Evolutionary conservation across 2,888 invertebrate genomes (phyloP).

Genomic region (Oscheius sp.): DNA sequence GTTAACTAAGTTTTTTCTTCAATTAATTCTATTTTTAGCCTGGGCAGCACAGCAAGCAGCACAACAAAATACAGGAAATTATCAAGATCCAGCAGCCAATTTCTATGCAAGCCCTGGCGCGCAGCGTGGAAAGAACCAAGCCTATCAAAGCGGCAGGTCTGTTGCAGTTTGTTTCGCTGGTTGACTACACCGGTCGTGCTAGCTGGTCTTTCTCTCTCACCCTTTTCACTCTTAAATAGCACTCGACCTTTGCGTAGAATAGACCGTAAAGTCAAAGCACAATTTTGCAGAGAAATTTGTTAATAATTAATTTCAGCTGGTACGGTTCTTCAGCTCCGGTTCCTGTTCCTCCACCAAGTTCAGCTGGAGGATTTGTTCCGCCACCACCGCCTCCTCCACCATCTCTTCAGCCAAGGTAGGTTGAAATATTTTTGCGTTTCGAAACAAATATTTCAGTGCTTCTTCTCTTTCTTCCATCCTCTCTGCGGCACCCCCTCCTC

Average conservation of each 20-base stretch:
- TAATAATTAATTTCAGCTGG: constrained; percentile 38
- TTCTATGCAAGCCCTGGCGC: constrained; percentile 24
- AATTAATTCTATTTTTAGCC: neutral
- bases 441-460: neutral
- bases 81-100: neutral
- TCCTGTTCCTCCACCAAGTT: constrained; percentile 58
- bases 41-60: constrained; percentile 8
- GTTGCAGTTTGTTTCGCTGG: too few species aligned
- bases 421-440: neutral
- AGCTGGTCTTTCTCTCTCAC: too few species aligned
- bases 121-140: constrained; percentile 16
- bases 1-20: neutral
- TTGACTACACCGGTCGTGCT: too few species aligned
- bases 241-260: too few species aligned
- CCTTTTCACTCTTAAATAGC: too few species aligned
- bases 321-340: constrained; percentile 43
- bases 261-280: too few species aligned
- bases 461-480: constrained; percentile 38
- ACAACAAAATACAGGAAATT: neutral
- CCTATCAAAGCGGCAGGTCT: neutral
- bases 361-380: constrained; percentile 36
- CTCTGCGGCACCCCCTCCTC: constrained; percentile 38
- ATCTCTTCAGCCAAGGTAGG: constrained; percentile 28
- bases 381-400: constrained; percentile 58
- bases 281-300: too few species aligned